Evolutionary conservation across 2,113 vertebrate genomes (phyloP), one percentile per base, ranked within the genome.

Genomic region (Gymnarchus niloticus): DNA sequence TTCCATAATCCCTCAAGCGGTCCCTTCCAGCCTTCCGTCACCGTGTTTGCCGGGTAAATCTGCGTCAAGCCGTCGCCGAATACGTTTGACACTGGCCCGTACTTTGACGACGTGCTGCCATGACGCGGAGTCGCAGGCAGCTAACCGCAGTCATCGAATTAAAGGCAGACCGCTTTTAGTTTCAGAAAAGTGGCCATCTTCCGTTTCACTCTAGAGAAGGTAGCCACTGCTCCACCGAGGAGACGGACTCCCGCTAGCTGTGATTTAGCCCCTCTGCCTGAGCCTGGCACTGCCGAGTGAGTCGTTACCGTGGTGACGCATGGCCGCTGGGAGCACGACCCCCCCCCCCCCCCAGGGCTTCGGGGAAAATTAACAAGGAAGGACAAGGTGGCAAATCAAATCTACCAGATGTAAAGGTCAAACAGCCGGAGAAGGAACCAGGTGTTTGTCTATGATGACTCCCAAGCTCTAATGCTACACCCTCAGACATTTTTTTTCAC

Each of bases 221-320:
- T n/a, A n/a, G n/a, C n/a, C n/a, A n/a, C n/a, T n/a, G n/a, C n/a
- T 69, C 61, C 73, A 14, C 21, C 41, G 52, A 7, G 52, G 52
- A 46, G 17, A 19, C 21, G 6, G 19, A 19, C 73, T 77, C 73
- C 6, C 17, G 41, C 73, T 23, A 48, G 73, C 44, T 48, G 17
- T 78, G 44, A 77, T 77, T 48, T 78, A 48, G 19, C 73, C 41
- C 14, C 5, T 37, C 33, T 6, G 44, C 8, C 44, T 44, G 54
- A 81, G 41, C 83, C 17, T n/a, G 57, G 33, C n/a, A 46, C 21
- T 10, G 48, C 44, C 57, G 25, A 92, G 91, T n/a, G 54, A 90
- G 85, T 89, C 86, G 91, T 93, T 90, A 91, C 92, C 91, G 93
- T 93, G 93, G 89, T 91, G 92, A 94, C 92, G 91, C 88, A 90